Evolutionary conservation across 2,797 vertebrate genomes (phyloP), one percentile per base, ranked within the genome.

Genomic region (Apodemus agrarius): DNA sequence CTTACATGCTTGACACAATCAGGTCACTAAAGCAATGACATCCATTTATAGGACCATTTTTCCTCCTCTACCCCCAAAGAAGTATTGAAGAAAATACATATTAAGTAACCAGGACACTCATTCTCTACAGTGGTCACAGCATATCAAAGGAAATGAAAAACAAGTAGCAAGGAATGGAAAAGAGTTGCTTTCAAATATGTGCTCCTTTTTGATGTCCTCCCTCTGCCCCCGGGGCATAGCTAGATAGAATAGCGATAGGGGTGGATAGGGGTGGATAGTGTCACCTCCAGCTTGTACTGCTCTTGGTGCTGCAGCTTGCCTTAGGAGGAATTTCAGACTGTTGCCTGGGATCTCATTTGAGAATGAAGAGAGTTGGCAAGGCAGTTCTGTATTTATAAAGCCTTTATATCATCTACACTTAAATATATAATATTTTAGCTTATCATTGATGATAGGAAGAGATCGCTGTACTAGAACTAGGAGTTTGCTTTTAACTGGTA

Each of bases 391-490:
- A 10, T 61, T 82, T 75, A 21, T 17, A 81, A 7, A 79, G 6
- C 0, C 14, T 49, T 22, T 63, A 24, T 87, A 31, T 16, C 6
- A 37, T 63, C 10, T 3, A 17, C 0, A 4, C 13, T 89, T 26
- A 87, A 82, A 24, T 31, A 54, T 21, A 0, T 1, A 13, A 3
- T 72, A n/a, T 52, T 81, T 61, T 14, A 72, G 14, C 17, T 86
- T 61, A 6, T 17, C 5, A 2, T 0, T n/a, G 31, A 37, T 12
- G 12, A 9, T 11, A 79, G 1, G n/a, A 1, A 91, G 3, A 54
- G 3, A 13, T 81, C 34, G 10, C 24, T 52, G 0, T 54, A 52
- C 14, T 21, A 80, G 21, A 86, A 92, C 17, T 9, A 12, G 9
- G 1, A 3, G 4, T 2, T 86, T 11, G 54, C 4, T 83, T 92